Percentiles rank a stretch among this genome's conserved stretches.
Conservation (phyloP, 2,888 invertebrate species). For the Ichneumoninae sp. region DNA sequence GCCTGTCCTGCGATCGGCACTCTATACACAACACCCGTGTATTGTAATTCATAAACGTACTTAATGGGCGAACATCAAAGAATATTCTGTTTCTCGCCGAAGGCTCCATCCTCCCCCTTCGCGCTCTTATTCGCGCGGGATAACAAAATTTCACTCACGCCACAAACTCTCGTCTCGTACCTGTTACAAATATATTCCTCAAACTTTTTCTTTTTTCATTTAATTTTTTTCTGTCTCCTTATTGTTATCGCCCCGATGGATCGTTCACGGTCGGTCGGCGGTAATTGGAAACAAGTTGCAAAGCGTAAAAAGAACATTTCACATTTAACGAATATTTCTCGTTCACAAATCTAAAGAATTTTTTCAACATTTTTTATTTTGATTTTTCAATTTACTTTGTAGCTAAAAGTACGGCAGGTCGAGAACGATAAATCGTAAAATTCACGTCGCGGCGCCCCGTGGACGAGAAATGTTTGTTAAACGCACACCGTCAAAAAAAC, state of each 20-base stretch:
- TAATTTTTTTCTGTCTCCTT: neutral
- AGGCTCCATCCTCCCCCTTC: neutral
- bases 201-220: neutral
- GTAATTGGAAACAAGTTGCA: neutral
- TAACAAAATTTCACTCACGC: neutral
- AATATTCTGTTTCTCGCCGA: neutral
- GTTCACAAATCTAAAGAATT: too few relatives aligned
- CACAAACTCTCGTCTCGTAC: neutral
- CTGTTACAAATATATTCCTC: conserved; percentile 5
- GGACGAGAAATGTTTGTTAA: too few relatives aligned
- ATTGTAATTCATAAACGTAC: conserved; percentile 30
- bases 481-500: neutral
- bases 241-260: neutral
- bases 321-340: too few relatives aligned
- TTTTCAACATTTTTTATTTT: too few relatives aligned
- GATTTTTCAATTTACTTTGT: too few relatives aligned
- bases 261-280: neutral
- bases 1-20: neutral
- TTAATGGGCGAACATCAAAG: neutral
- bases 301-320: neutral
- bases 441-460: too few relatives aligned
- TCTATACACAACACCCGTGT: neutral
- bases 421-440: too few relatives aligned
- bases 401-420: too few relatives aligned
- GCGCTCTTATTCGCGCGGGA: neutral